Evolutionary conservation across 2,113 vertebrate species (phyloP).

Genomic region (Cephalophus harveyi): DNA sequence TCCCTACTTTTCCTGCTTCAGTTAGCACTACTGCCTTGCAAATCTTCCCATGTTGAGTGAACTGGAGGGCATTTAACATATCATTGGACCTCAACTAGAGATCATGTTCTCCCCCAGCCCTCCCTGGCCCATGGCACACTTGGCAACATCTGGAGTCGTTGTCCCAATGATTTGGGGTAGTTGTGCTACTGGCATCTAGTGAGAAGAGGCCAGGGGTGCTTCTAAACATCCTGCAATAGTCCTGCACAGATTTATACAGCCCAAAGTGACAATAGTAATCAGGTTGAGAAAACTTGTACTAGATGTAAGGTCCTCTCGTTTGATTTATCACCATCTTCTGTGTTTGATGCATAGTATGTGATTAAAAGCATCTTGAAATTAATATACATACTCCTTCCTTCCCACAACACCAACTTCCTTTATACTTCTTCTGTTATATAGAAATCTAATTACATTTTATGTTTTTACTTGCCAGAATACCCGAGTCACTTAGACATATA

Average conservation of each 20-base stretch:
- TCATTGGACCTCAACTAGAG: not conserved
- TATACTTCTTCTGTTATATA: not conserved
- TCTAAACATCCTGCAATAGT: not conserved
- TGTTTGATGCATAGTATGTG: not conserved
- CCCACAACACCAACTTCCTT: not conserved
- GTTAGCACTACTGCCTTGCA: not conserved
- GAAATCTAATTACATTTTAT: conserved; percentile 42
- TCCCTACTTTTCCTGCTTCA: not conserved
- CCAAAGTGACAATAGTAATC: not conserved
- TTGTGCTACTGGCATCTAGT: not conserved
- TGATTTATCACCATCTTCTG: not conserved
- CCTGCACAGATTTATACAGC: not conserved
- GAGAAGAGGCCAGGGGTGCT: not conserved
- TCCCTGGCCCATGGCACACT: not conserved
- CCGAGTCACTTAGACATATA: conserved; percentile 37
- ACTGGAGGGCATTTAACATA: not conserved
- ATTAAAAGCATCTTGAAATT: not conserved
- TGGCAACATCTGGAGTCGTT: not conserved
- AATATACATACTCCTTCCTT: not conserved
- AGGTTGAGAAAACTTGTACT: not conserved
- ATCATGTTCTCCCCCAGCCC: not conserved
- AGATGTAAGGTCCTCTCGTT: not conserved
- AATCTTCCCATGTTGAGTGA: not conserved
- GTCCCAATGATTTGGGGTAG: not conserved
- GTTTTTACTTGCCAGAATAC: conserved; percentile 40